Evolutionary conservation across 2,797 vertebrate genomes (phyloP), one percentile per base, ranked within the genome.

Genomic region (Notolepis coatsorum): DNA sequence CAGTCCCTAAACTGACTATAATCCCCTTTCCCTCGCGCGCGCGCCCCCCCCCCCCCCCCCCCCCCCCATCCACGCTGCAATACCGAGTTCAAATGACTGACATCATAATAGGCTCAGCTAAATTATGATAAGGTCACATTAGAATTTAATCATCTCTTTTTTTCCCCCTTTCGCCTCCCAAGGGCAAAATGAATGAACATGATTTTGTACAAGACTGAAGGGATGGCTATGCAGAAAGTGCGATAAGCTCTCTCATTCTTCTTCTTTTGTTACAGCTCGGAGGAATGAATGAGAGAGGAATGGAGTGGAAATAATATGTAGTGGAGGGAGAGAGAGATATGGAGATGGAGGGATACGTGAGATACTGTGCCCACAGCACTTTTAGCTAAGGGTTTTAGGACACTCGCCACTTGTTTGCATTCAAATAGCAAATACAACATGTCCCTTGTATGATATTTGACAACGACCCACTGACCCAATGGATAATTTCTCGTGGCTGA

Each of bases 121-220:
- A 90, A 92, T 89, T 88, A 88, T 87, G 88, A 92, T 88, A 90
- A 91, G 91, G 93, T 94, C 92, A 92, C 91, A 92, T 90, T 89
- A 88, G 84, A 94, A 93, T 93, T 85, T 91, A 93, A 93, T 94
- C 87, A 89, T 88, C 73, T 87, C 85, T 78, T 79, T 87, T 86
- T 87, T 84, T 81, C 74, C 75, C 67, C 18, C 57, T 65, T 61
- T 82, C 84, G 59, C 57, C 62, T 87, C 86, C 77, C 33, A 77
- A 84, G 83, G 82, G 71, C 70, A 75, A 77, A 64, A 90, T 90
- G 78, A 90, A 92, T 93, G 93, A 93, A 92, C 85, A 93, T 88
- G 86, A 84, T 45, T 79, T 78, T 76, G 80, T 78, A 78, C 54
- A 45, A 85, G 82, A 83, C 75, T 47, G 72, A 84, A 77, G 77